phyloP scores from a whole-genome alignment of 2,888 invertebrate species.

The Laothoe populi region DNA sequence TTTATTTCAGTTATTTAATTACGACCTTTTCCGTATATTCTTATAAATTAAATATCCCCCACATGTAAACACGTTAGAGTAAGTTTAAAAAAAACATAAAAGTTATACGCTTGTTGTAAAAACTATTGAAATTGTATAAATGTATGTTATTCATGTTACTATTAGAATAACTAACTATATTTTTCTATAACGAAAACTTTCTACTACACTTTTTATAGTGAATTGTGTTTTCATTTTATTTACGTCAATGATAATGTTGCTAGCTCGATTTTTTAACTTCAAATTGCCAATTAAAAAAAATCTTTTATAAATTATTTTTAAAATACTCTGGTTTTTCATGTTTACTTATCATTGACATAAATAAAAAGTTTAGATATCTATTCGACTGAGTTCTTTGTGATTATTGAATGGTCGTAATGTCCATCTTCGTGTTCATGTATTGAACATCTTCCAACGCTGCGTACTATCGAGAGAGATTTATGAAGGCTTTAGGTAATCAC shows the following conservation, averaged over 20 bases:
- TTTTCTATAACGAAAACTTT: conserved; percentile 77
- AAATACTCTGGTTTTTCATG: background rate
- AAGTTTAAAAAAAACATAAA: conserved; percentile 14
- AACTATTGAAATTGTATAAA: conserved; percentile 16
- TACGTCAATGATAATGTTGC: conserved; percentile 24
- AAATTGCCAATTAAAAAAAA: background rate
- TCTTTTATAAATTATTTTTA: background rate
- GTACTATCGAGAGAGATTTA: conserved; percentile 20
- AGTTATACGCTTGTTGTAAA: conserved; percentile 27
- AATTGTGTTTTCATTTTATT: conserved; percentile 16
- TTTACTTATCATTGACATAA: conserved; percentile 7
- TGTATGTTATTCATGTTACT: conserved; percentile 60
- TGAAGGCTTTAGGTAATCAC: conserved; percentile 13
- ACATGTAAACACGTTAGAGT: conserved; percentile 12
- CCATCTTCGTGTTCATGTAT: conserved; percentile 21
- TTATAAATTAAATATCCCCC: background rate
- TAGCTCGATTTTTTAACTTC: background rate
- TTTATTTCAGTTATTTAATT: too few species aligned
- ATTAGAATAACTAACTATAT: conserved; percentile 73
- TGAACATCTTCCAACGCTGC: conserved; percentile 17
- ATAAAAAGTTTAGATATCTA: conserved; percentile 16
- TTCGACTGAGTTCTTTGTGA: conserved; percentile 17
- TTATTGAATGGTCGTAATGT: background rate
- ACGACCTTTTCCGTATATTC: background rate
- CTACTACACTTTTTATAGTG: conserved; percentile 51